Conservation (phyloP, 2,888 invertebrate species). For the Boloria euphrosyne region DNA sequence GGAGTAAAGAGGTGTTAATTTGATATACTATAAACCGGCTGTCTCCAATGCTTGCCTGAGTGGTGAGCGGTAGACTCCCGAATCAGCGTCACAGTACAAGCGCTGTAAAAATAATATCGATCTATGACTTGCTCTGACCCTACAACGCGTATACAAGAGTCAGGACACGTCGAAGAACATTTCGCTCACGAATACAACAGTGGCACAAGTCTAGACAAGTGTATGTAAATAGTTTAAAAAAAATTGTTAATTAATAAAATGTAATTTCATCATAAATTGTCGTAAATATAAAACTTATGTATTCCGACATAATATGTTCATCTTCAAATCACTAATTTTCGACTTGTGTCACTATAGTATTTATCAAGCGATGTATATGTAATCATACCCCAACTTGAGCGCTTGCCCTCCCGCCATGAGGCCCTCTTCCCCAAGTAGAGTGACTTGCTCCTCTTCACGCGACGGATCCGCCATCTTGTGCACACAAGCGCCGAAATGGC, state of each 20-base stretch:
- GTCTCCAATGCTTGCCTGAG: slow-evolving; percentile 88
- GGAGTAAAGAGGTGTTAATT: slow-evolving; percentile 74
- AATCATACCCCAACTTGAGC: slow-evolving; percentile 96
- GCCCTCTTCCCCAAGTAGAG: slow-evolving; percentile 97
- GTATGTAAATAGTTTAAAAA: neutral
- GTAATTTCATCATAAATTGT: too few relatives aligned
- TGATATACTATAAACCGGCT: slow-evolving; percentile 81
- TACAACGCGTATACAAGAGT: slow-evolving; percentile 54
- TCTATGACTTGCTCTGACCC: slow-evolving; percentile 77
- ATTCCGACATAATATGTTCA: too few relatives aligned
- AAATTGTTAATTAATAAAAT: neutral
- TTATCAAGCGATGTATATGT: slow-evolving; percentile 21
- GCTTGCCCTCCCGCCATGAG: slow-evolving; percentile 97
- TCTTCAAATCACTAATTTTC: neutral
- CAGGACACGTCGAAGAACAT: slow-evolving; percentile 67
- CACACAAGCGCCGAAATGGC: slow-evolving; percentile 80
- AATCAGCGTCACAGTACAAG: slow-evolving; percentile 87
- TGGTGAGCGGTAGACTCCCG: slow-evolving; percentile 88
- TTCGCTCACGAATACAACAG: slow-evolving; percentile 34
- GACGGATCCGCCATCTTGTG: slow-evolving; percentile 98
- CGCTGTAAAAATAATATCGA: slow-evolving; percentile 87
- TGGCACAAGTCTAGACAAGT: slow-evolving; percentile 11
- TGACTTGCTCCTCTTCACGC: slow-evolving; percentile 97
- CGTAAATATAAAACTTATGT: too few relatives aligned
- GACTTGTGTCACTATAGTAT: slow-evolving; percentile 18